Percentiles rank a stretch among this genome's conserved stretches.
Evolutionary conservation across 2,888 invertebrate genomes (phyloP).

Genomic region (Spodoptera exigua): DNA sequence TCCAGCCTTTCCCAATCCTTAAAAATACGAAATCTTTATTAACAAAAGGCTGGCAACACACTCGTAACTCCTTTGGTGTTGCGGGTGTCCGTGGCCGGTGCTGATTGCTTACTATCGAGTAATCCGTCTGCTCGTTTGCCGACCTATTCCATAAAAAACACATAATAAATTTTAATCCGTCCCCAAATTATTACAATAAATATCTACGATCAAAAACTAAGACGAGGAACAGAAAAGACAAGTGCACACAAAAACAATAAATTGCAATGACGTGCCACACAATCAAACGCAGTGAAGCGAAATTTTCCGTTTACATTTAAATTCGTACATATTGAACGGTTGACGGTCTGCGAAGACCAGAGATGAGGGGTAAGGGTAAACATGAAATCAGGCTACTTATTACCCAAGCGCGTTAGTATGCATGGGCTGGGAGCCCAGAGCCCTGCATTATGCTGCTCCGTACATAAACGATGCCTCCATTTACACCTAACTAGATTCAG

Average conservation of each 20-base stretch:
- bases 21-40: too few species aligned
- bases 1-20: too few species aligned
- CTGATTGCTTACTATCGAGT: too few species aligned
- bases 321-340: slow-evolving; percentile 36
- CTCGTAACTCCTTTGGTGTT: too few species aligned
- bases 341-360: slow-evolving; percentile 38
- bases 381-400: slow-evolving; percentile 84
- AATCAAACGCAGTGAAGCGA: slow-evolving; percentile 44
- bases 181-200: background rate
- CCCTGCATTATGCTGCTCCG: slow-evolving; percentile 76
- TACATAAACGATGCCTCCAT: slow-evolving; percentile 80
- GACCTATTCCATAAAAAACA: background rate
- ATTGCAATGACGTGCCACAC: slow-evolving; percentile 11
- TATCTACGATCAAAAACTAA: background rate
- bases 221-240: slow-evolving; percentile 10
- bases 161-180: background rate
- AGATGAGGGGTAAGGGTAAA: slow-evolving; percentile 69
- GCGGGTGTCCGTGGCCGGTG: too few species aligned
- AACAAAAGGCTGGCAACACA: too few species aligned
- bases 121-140: too few species aligned
- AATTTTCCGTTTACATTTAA: slow-evolving; percentile 54
- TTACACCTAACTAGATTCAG: slow-evolving; percentile 75
- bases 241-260: slow-evolving; percentile 24
- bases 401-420: slow-evolving; percentile 85
- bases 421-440: slow-evolving; percentile 84